Percentiles rank a stretch among this genome's conserved stretches.
These are phyloP conservation scores for Nothocercus julius DNA, from an alignment of 2,113 vertebrate genomes.

Conservation along the genomic window DNA sequence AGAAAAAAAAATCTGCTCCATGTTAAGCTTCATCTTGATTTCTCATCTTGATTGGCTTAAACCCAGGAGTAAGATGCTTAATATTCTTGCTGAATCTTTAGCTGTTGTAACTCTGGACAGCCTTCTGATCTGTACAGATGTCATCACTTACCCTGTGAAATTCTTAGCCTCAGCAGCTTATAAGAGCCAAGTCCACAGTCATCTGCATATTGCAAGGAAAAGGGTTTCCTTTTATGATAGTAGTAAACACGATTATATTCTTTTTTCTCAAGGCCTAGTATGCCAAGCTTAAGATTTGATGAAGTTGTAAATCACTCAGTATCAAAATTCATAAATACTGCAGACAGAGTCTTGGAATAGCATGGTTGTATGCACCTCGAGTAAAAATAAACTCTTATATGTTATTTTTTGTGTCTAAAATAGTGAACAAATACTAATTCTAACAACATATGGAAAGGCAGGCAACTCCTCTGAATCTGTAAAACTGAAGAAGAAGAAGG, in stretches of 20 bases:
- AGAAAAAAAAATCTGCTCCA: not conserved
- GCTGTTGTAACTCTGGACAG: constrained; percentile 56
- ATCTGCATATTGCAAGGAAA: constrained; percentile 38
- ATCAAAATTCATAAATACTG: not conserved
- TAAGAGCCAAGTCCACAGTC: not conserved
- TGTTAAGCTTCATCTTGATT: constrained; percentile 27
- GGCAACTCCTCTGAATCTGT: not conserved
- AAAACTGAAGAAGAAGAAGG: not conserved
- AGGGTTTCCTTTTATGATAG: constrained; percentile 9
- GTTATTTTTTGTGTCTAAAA: not conserved
- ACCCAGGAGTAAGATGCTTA: constrained; percentile 25
- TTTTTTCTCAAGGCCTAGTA: constrained; percentile 17
- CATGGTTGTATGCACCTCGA: not conserved
- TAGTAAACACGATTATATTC: not conserved
- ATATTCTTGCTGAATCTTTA: constrained; percentile 48
- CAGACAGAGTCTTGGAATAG: not conserved
- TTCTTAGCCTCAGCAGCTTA: not conserved
- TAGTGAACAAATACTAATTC: constrained; percentile 4
- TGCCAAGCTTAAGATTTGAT: constrained; percentile 24
- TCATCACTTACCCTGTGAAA: constrained; percentile 41
- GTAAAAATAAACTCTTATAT: not conserved
- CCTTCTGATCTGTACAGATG: constrained; percentile 51
- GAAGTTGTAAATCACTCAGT: not conserved
- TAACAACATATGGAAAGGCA: not conserved
- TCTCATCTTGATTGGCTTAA: constrained; percentile 37